phyloP scores from a whole-genome alignment of 2,113 vertebrate genomes.

The Accipiter virgatus region DNA sequence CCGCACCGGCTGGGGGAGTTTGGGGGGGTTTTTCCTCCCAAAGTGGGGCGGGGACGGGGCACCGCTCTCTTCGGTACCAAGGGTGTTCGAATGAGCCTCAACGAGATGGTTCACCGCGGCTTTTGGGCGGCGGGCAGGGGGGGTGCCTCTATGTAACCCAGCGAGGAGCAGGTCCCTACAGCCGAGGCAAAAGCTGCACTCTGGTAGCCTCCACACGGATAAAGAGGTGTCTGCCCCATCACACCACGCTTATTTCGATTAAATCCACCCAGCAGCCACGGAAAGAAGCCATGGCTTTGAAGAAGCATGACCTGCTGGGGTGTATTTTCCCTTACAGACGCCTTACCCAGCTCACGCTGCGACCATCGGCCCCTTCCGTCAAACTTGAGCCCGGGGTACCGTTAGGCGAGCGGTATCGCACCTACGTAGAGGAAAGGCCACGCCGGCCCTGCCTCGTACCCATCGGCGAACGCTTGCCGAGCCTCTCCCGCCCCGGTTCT shows the following conservation, averaged over 20 bases:
- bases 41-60: rapidly evolving
- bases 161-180: not conserved
- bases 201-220: rapidly evolving
- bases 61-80: rapidly evolving
- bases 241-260: rapidly evolving
- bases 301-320: no score
- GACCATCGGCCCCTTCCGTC: rapidly evolving
- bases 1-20: no score
- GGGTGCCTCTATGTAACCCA: rapidly evolving
- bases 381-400: rapidly evolving
- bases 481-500: rapidly evolving
- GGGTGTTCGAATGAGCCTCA: rapidly evolving
- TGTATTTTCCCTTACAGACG: not conserved
- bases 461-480: rapidly evolving
- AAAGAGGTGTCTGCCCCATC: rapidly evolving
- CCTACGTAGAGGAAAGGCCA: rapidly evolving
- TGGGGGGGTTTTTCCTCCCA: not conserved
- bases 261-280: rapidly evolving
- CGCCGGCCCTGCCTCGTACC: rapidly evolving
- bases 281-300: rapidly evolving
- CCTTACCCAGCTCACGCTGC: rapidly evolving
- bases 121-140: rapidly evolving
- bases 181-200: not conserved
- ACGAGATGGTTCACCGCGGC: rapidly evolving
- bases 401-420: rapidly evolving